phyloP scores from a whole-genome alignment of 2,888 invertebrate genomes.

The Dasypogon diadema region DNA sequence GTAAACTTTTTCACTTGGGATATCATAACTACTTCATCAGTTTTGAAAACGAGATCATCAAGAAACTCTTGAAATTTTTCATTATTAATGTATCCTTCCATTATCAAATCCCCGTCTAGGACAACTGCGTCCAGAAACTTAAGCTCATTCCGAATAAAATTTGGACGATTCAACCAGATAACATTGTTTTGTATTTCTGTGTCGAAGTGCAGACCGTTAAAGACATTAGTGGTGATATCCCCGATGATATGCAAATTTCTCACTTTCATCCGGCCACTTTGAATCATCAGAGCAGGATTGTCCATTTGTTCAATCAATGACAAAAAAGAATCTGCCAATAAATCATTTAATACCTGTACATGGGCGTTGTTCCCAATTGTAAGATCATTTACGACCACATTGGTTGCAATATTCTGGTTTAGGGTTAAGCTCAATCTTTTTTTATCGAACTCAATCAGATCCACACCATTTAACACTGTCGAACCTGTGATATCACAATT shows the following conservation, averaged over 20 bases:
- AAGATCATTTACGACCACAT: conserved; percentile 63
- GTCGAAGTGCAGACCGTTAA: conserved; percentile 62
- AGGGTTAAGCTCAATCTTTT: conserved; percentile 62
- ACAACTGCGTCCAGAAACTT: conserved; percentile 61
- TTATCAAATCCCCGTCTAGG: conserved; percentile 60
- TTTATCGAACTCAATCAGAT: conserved; percentile 63
- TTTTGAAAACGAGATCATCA: conserved; percentile 67
- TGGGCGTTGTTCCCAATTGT: conserved; percentile 63
- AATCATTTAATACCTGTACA: conserved; percentile 66
- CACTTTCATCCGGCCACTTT: conserved; percentile 67
- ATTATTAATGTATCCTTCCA: conserved; percentile 64
- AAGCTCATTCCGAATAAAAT: conserved; percentile 62
- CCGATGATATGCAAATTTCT: conserved; percentile 64
- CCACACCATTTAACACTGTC: conserved; percentile 62
- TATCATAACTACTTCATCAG: conserved; percentile 60
- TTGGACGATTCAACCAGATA: conserved; percentile 67
- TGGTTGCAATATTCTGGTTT: conserved; percentile 61
- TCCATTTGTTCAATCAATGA: conserved; percentile 61
- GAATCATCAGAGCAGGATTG: conserved; percentile 64
- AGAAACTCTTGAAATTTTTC: conserved; percentile 65
- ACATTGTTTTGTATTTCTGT: conserved; percentile 64
- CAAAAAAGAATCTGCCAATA: conserved; percentile 62
- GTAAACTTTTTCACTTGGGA: conserved; percentile 62
- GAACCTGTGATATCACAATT: conserved; percentile 65
- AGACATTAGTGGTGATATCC: conserved; percentile 62